Evolutionary conservation across 2,888 invertebrate species (phyloP).

Genomic region (Neuroscelio doddi): DNA sequence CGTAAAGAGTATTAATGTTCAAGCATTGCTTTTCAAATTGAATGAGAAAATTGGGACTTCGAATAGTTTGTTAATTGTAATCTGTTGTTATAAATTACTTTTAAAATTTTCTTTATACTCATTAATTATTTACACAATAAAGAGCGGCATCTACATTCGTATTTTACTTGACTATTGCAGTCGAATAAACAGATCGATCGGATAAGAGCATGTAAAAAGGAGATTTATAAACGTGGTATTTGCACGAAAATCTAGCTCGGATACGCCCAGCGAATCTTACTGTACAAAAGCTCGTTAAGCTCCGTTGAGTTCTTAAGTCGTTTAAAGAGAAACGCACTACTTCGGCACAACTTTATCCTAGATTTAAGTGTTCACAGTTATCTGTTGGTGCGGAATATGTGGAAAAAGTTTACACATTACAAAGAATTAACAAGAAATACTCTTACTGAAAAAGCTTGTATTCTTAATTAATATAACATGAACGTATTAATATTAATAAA

Average conservation of each 20-base stretch:
- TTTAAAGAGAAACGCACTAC: conserved; percentile 43
- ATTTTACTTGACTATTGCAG: conserved; percentile 32
- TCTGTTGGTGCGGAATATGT: conserved; percentile 28
- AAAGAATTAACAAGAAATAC: no score
- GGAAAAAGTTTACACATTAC: conserved; percentile 30
- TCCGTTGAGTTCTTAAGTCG: conserved; percentile 44
- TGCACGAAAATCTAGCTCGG: conserved; percentile 40
- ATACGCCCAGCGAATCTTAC: conserved; percentile 38
- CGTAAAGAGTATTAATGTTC: no score
- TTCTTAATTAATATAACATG: no score
- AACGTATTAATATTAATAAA: no score
- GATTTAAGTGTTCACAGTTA: conserved; percentile 41
- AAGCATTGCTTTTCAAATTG: no score
- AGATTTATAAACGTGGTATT: conserved; percentile 42
- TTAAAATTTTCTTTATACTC: no score
- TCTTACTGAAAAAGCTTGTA: no score
- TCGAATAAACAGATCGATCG: conserved; percentile 42
- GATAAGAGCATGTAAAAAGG: conserved; percentile 33
- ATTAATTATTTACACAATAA: conserved; percentile 20
- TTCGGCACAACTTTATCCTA: conserved; percentile 42
- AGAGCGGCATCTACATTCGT: conserved; percentile 21
- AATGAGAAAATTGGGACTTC: no score
- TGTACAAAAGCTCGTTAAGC: conserved; percentile 45
- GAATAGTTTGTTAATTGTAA: no score
- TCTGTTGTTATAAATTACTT: no score